A percentile compares a stretch with the other conserved stretches of the same genome.
These are phyloP conservation scores for Ctenomys sociabilis DNA, from an alignment of 2,113 vertebrate species.

Conservation along the genomic window DNA sequence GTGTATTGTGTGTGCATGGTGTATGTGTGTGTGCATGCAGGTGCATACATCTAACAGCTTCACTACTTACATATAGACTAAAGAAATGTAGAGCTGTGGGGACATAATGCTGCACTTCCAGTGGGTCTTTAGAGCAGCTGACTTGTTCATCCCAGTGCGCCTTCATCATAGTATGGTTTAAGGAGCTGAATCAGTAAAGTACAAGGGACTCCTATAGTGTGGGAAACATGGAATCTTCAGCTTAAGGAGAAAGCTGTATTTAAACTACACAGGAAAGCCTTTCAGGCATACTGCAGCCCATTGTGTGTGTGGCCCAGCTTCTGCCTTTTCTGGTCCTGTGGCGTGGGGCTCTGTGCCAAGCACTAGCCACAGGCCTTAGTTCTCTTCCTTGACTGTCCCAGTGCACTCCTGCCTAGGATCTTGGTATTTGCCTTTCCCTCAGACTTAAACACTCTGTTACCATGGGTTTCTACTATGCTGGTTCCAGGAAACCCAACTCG, in stretches of 20 bases:
- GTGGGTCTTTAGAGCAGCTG: neutral
- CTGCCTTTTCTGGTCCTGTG: conserved; percentile 10
- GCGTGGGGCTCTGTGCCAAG: neutral
- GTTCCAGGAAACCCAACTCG: neutral
- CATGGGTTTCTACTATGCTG: neutral
- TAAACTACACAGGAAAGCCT: conserved; percentile 1
- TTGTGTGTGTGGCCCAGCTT: neutral
- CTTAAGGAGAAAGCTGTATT: neutral
- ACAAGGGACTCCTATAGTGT: neutral
- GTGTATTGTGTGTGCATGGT: neutral
- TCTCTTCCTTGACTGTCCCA: neutral
- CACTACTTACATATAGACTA: neutral
- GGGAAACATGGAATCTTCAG: neutral
- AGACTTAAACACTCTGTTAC: neutral
- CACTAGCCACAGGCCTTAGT: neutral
- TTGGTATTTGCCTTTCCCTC: neutral
- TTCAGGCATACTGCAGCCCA: neutral
- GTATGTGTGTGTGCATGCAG: neutral
- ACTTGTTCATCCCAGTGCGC: neutral
- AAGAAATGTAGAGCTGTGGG: neutral
- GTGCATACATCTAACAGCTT: neutral
- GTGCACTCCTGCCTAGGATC: neutral
- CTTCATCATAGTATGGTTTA: neutral
- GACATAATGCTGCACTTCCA: neutral
- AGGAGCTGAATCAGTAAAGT: neutral